These are phyloP conservation scores for Fissipunctia ypsillon DNA, from an alignment of 2,888 invertebrate species.

Conservation along the genomic window DNA sequence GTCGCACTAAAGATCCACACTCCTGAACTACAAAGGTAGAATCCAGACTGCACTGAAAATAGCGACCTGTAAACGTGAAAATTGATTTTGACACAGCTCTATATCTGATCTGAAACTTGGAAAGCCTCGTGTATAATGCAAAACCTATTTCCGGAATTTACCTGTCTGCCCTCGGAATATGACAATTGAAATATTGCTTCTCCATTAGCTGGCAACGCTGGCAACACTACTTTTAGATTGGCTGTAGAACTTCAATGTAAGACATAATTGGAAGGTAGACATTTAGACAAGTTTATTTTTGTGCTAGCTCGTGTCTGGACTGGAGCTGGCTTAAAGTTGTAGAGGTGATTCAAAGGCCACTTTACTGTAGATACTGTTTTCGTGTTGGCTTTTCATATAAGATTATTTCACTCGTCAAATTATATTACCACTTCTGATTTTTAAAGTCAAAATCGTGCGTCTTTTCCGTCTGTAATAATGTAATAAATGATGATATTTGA, in stretches of 20 bases:
- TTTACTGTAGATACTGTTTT: slow-evolving; percentile 6
- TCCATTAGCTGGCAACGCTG: slow-evolving; percentile 63
- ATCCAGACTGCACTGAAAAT: slow-evolving; percentile 83
- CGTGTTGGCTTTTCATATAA: slow-evolving; percentile 3
- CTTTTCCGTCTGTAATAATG: slow-evolving; percentile 60
- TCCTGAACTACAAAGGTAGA: slow-evolving; percentile 71
- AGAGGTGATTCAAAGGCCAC: slow-evolving; percentile 6
- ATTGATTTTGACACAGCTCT: slow-evolving; percentile 87
- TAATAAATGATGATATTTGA: slow-evolving; percentile 70
- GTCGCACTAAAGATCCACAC: slow-evolving; percentile 30
- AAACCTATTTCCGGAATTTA: slow-evolving; percentile 80
- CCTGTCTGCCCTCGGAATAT: slow-evolving; percentile 75
- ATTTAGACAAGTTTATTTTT: slow-evolving; percentile 59
- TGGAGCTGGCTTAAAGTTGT: slow-evolving; percentile 19
- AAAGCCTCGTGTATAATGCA: slow-evolving; percentile 82
- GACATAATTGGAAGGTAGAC: slow-evolving; percentile 47
- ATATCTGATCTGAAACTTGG: slow-evolving; percentile 77
- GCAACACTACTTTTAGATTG: slow-evolving; percentile 70
- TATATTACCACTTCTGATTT: slow-evolving; percentile 33
- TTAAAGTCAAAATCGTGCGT: slow-evolving; percentile 48
- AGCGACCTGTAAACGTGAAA: slow-evolving; percentile 86
- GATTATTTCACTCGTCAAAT: not conserved
- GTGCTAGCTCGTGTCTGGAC: slow-evolving; percentile 25
- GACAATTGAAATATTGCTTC: slow-evolving; percentile 77
- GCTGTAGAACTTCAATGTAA: slow-evolving; percentile 50